Conservation (phyloP, 2,888 invertebrate genomes). For the Hyles lineata region DNA sequence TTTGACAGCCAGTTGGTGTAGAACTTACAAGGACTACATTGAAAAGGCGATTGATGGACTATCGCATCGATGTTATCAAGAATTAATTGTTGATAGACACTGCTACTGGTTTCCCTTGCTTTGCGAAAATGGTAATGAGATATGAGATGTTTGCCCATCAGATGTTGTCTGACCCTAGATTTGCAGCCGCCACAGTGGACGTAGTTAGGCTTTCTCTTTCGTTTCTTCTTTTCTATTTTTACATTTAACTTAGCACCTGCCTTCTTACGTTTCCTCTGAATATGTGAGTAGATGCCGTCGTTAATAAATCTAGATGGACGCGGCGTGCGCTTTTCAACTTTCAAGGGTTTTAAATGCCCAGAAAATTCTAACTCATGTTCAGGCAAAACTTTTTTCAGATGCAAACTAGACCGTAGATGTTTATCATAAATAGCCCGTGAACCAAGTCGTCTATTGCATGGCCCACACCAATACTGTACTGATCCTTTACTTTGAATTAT, state of each 20-base stretch:
- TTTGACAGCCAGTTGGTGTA: slow-evolving; percentile 91
- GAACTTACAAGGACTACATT: slow-evolving; percentile 93
- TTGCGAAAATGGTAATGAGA: slow-evolving; percentile 94
- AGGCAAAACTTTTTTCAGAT: slow-evolving; percentile 87
- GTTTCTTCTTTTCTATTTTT: slow-evolving; percentile 68
- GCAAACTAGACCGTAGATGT: slow-evolving; percentile 90
- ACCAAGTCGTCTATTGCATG: slow-evolving; percentile 90
- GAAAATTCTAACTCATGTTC: slow-evolving; percentile 89
- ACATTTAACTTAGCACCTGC: slow-evolving; percentile 44
- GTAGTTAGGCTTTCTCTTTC: slow-evolving; percentile 84
- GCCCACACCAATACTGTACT: slow-evolving; percentile 91
- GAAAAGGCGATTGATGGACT: slow-evolving; percentile 92
- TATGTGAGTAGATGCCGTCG: slow-evolving; percentile 61
- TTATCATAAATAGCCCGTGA: slow-evolving; percentile 90
- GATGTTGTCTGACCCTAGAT: slow-evolving; percentile 87
- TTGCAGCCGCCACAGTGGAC: slow-evolving; percentile 90
- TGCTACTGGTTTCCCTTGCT: slow-evolving; percentile 85
- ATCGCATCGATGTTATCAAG: slow-evolving; percentile 91
- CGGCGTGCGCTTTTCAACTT: slow-evolving; percentile 60
- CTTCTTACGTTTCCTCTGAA: slow-evolving; percentile 54
- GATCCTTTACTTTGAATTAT: slow-evolving; percentile 80
- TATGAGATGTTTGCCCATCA: slow-evolving; percentile 93
- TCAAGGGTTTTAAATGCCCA: slow-evolving; percentile 70
- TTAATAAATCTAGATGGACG: slow-evolving; percentile 70
- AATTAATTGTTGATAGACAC: slow-evolving; percentile 86